Evolutionary conservation across 1,140 invertebrate genomes (phyloP).

Genomic region (Polypedilum vanderplanki): DNA sequence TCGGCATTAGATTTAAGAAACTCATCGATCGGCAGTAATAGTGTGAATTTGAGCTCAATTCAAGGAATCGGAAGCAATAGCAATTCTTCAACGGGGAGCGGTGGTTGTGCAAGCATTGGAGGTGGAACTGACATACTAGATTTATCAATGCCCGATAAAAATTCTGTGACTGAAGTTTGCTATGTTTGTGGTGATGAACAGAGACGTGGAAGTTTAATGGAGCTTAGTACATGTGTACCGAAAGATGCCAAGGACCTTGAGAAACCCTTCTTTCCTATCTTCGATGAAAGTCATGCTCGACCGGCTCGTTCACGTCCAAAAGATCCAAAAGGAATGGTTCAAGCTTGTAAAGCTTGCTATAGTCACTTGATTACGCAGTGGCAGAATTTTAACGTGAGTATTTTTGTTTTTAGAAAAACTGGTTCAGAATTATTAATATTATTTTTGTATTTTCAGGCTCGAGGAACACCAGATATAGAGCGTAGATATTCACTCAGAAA

Average conservation of each 20-base stretch:
- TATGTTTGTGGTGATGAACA: conserved; percentile 85
- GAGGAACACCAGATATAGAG: conserved; percentile 64
- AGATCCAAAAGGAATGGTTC: conserved; percentile 70
- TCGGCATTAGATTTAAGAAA: conserved; percentile 39
- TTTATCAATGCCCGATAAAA: conserved; percentile 84
- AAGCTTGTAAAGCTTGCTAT: conserved; percentile 72
- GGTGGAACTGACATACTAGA: conserved; percentile 67
- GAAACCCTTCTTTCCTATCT: conserved; percentile 74
- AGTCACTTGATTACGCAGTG: conserved; percentile 76
- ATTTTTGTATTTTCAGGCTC: conserved; percentile 46
- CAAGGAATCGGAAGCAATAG: conserved; percentile 27
- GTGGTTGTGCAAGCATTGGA: conserved; percentile 30
- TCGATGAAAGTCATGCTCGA: conserved; percentile 70
- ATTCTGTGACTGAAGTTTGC: conserved; percentile 79
- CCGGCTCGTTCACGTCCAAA: conserved; percentile 75
- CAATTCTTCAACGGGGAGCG: conserved; percentile 36
- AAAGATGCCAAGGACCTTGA: conserved; percentile 45
- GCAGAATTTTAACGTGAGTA: conserved; percentile 60
- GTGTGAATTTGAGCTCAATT: conserved; percentile 23
- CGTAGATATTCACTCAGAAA: conserved; percentile 72
- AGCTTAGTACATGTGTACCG: conserved; percentile 51
- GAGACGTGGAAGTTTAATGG: conserved; percentile 64
- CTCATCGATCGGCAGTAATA: conserved; percentile 30
- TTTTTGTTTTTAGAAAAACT: conserved; percentile 41
- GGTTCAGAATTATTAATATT: conserved; percentile 24